Evolutionary conservation across 2,888 invertebrate genomes (phyloP).

Genomic region (Mythimna loreyi): DNA sequence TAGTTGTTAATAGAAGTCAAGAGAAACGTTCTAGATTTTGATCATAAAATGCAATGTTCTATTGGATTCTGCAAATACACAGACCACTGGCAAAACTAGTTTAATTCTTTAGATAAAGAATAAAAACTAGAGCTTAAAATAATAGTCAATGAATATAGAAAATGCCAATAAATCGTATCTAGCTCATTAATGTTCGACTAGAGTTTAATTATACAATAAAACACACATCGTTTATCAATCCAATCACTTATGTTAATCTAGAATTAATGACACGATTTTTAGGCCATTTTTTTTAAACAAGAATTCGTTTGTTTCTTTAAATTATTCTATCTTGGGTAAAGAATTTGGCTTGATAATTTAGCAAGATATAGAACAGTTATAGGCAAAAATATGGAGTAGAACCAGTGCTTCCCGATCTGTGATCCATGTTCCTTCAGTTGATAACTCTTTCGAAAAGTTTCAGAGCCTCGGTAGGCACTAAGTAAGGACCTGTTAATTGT

Average conservation of each 20-base stretch:
- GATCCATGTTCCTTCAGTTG: too few species aligned
- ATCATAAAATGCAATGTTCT: not conserved
- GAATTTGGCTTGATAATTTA: not conserved
- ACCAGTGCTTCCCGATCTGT: too few species aligned
- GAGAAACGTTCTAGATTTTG: not conserved
- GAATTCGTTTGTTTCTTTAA: not conserved
- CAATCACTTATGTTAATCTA: conserved; percentile 53
- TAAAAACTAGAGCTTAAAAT: conserved; percentile 13
- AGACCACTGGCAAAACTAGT: conserved; percentile 2
- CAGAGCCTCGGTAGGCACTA: too few species aligned
- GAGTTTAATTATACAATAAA: conserved; percentile 57
- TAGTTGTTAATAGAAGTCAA: not conserved
- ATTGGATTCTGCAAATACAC: not conserved
- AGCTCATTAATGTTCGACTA: conserved; percentile 43
- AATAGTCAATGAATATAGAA: conserved; percentile 16
- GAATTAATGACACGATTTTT: conserved; percentile 26
- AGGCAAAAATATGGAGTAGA: too few species aligned
- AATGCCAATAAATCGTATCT: conserved; percentile 41
- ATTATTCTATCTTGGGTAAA: not conserved
- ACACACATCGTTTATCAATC: conserved; percentile 48
- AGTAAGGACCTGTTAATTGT: too few species aligned
- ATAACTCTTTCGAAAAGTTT: too few species aligned
- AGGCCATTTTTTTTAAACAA: not conserved
- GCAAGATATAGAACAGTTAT: too few species aligned
- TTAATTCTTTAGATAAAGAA: not conserved